Conservation (phyloP, 2,888 invertebrate species). For the Lycophotia porphyrea region DNA sequence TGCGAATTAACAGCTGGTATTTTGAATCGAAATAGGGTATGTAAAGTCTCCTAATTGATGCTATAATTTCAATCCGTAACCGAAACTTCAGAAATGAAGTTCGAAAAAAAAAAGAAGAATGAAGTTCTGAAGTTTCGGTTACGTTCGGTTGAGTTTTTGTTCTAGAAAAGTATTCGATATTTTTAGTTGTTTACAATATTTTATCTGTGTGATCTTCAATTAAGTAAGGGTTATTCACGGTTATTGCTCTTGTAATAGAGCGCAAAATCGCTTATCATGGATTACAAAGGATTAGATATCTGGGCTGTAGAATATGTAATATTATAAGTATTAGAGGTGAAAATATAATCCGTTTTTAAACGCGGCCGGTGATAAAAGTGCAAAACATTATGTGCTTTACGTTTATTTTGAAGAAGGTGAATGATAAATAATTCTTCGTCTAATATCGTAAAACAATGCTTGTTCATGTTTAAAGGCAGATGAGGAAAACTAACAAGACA, state of each 20-base stretch:
- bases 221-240: conserved; percentile 50
- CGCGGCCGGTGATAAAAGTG: conserved; percentile 17
- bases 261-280: conserved; percentile 33
- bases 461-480: not conserved
- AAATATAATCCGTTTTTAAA: conserved; percentile 33
- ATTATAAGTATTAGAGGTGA: conserved; percentile 11
- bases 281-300: conserved; percentile 41
- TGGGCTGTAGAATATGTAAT: conserved; percentile 24
- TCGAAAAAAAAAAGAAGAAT: too few species aligned
- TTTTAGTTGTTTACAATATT: not conserved
- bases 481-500: not conserved
- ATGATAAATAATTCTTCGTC: not conserved
- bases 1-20: not conserved
- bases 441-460: not conserved
- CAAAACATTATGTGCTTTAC: not conserved
- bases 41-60: not conserved
- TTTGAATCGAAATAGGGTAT: not conserved
- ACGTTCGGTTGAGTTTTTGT: not conserved
- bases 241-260: conserved; percentile 39
- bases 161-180: conserved; percentile 5
- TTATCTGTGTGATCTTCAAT: conserved; percentile 39
- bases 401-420: not conserved
- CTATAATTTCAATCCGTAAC: not conserved
- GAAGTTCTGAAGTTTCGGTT: too few species aligned
- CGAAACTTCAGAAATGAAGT: not conserved